phyloP scores from a whole-genome alignment of 2,113 vertebrate genomes.

The Equus przewalskii region DNA sequence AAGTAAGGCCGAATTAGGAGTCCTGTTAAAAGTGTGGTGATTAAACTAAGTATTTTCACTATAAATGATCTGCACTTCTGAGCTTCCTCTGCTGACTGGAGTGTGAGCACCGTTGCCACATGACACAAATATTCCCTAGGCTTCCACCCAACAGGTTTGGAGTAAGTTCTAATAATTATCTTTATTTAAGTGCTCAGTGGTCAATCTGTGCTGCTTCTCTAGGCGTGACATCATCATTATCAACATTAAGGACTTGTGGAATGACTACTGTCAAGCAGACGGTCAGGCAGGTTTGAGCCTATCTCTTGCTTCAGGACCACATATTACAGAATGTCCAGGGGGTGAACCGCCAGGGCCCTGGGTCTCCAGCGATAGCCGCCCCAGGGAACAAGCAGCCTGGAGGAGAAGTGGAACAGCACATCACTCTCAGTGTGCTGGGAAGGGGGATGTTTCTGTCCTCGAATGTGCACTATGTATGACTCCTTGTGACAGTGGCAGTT shows the following conservation, averaged over 20 bases:
- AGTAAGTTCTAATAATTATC: slow-evolving; percentile 56
- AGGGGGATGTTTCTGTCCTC: background rate
- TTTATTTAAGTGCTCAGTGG: slow-evolving; percentile 35
- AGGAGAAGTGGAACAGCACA: background rate
- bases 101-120: background rate
- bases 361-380: background rate
- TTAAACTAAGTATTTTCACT: slow-evolving; percentile 24
- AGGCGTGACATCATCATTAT: background rate
- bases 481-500: background rate
- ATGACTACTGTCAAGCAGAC: background rate
- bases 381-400: background rate
- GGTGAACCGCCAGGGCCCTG: background rate
- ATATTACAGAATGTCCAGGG: background rate
- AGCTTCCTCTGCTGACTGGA: slow-evolving; percentile 43
- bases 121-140: slow-evolving; percentile 78
- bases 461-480: background rate
- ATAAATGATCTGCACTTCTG: background rate
- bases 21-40: background rate
- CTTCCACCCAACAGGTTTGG: slow-evolving; percentile 65
- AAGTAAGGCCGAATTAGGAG: background rate
- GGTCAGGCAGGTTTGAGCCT: background rate
- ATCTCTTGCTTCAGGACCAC: background rate
- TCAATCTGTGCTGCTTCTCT: background rate
- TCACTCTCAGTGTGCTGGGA: background rate
- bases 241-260: background rate